A percentile compares a stretch with the other conserved stretches of the same genome.
These are phyloP conservation scores for Zaprionus inermis DNA, from an alignment of 1,140 invertebrate genomes.

Conservation along the genomic window DNA sequence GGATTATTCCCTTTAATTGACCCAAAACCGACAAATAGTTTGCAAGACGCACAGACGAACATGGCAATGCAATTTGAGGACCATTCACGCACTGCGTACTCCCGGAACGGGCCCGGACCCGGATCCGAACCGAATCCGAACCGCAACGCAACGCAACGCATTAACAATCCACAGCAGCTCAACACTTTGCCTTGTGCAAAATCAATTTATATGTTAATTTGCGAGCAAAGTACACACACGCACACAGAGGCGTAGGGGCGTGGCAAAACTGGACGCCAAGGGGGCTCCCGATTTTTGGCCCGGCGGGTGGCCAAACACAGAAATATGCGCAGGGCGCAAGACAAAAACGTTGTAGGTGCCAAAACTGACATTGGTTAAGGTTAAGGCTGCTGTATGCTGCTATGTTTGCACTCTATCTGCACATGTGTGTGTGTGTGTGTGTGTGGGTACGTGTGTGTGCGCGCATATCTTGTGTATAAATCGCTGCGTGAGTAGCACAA, in stretches of 20 bases:
- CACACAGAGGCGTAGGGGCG: slow-evolving; percentile 38
- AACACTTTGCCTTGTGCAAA: slow-evolving; percentile 70
- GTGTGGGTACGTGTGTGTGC: slow-evolving; percentile 11
- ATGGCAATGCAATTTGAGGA: slow-evolving; percentile 33
- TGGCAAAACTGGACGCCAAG: slow-evolving; percentile 42
- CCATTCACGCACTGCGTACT: not conserved
- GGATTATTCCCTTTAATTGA: slow-evolving; percentile 18
- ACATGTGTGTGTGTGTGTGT: slow-evolving; percentile 1
- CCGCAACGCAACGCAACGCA: slow-evolving; percentile 5
- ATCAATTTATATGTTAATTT: slow-evolving; percentile 83
- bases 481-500: slow-evolving; percentile 35
- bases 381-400: slow-evolving; percentile 42
- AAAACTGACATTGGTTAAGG: slow-evolving; percentile 71
- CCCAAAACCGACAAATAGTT: slow-evolving; percentile 11
- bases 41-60: slow-evolving; percentile 13
- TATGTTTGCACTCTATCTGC: slow-evolving; percentile 19
- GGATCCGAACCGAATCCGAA: not conserved
- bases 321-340: slow-evolving; percentile 59
- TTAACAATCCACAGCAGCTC: slow-evolving; percentile 61
- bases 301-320: slow-evolving; percentile 50
- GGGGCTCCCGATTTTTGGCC: not conserved
- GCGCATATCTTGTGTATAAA: slow-evolving; percentile 11
- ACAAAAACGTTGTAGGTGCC: slow-evolving; percentile 67
- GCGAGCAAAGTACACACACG: slow-evolving; percentile 57
- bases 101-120: no score